Base-by-base conservation (phyloP, 2,888 invertebrate genomes). In the Drosophila borborema region DNA sequence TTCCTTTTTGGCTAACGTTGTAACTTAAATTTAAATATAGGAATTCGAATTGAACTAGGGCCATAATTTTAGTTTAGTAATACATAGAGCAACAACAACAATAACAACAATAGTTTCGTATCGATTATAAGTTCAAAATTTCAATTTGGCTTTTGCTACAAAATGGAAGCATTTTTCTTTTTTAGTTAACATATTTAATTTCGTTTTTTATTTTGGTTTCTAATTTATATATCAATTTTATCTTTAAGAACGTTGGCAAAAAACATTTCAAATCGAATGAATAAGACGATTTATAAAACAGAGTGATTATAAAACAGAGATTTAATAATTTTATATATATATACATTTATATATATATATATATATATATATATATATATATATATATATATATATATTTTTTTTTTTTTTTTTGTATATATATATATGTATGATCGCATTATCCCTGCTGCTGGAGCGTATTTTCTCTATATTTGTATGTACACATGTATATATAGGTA, bases 121-220 rank as follows among this genome's bases (percentile, higher is more conserved):
- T 66, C 12, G 46, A 56, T 34, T 12, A n/a, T 14, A 23, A 3
- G 12, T 45, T 58, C 9, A 28, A 16, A 8, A 34, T 59, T 46
- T 45, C 18, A 20, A 73, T 59, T 63, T 55, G 68, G 56, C 69
- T 23, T 82, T 82, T 72, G 85, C 88, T 85, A 86, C 86, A 83
- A 86, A 88, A 85, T 85, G 84, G 84, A 85, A 85, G 84, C 89
- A 81, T 76, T 65, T 23, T 20, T 1, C 2, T 20, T 20, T 67
- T 49, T 43, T 43, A 36, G 14, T 36, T 67, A 51, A 49, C 49
- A 49, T 31, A 9, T 48, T 34, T 59, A 0, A 3, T 28, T 28
- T 18, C 31, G 8, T 20, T 31, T 34, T 0, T 49, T 28, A 18
- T 31, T 51, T 18, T 51, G 10, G n/a, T 20, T 55, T 28, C 49